A percentile compares a stretch with the other conserved stretches of the same genome.
Conservation (phyloP, 2,113 vertebrate species). For the Chaenogobius annularis region DNA sequence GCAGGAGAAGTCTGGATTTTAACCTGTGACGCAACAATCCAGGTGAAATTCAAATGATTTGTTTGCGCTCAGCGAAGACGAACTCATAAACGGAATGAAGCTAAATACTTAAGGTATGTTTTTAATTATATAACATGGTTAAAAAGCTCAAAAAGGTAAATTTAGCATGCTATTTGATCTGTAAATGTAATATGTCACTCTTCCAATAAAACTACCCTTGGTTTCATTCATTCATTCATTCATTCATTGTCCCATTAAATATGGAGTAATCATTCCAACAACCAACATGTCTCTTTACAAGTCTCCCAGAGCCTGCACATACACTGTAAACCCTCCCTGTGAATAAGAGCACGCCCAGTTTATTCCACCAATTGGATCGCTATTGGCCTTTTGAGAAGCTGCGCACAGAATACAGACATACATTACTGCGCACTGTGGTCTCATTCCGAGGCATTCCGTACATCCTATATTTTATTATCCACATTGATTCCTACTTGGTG, state of each 20-base stretch:
- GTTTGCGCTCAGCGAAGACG: no score
- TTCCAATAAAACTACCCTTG: no score
- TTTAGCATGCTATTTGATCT: no score
- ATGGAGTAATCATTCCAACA: not conserved
- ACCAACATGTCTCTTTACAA: conserved; percentile 10
- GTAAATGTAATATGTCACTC: no score
- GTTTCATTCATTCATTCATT: no score
- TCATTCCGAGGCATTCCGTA: not conserved
- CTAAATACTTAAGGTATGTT: no score
- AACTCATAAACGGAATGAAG: no score
- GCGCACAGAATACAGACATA: conserved; percentile 22
- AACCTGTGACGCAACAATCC: no score
- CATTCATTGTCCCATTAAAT: not conserved
- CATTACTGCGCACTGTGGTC: conserved; percentile 3
- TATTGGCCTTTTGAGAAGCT: conserved; percentile 24
- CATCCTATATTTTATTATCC: not conserved
- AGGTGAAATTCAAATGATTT: no score
- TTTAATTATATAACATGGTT: no score
- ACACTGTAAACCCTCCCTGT: conserved; percentile 22
- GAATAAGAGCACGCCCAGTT: conserved; percentile 18
- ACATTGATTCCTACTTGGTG: not conserved
- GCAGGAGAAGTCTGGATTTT: no score
- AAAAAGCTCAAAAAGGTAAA: no score
- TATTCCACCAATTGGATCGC: conserved; percentile 34
- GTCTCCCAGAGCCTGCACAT: not conserved